Base-by-base conservation (phyloP, 2,113 vertebrate species). In the Pachypanchax playfairii region DNA sequence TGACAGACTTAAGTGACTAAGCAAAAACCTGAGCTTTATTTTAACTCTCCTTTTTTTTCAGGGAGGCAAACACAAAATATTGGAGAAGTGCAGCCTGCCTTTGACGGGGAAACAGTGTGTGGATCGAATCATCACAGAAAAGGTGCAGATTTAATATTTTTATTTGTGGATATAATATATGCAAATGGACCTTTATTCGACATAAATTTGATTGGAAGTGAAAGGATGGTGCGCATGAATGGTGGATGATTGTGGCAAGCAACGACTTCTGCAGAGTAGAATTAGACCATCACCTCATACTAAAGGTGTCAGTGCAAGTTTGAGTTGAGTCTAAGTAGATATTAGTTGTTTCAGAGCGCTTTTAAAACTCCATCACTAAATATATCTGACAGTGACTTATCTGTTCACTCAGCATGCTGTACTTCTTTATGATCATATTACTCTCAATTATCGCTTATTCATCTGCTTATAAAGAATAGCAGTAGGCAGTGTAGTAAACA, bases 121-220 rank as follows among this genome's bases (percentile, higher is more conserved):
- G 71, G 92, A 98, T 70, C 94, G 96, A 47, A 95, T 99, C 83
- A 98, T 99, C 84, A 98, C 97, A 20, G 97, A 99, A 85, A 99
- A 98, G 96, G 97, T 98, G 44, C 38, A 41, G n/a, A 29, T 47
- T 58, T 50, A 42, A 7, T 56, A 4, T 70, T 21, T 56, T 61
- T 18, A 3, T 36, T 61, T 33, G 24, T 41, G 6, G 11, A 33
- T 4, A 11, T 56, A 5, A 35, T 13, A 18, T 21, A 25, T 53
- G 4, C 9, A 66, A 39, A 38, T 63, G 28, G 74, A 14, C n/a
- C 21, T 8, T 39, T 20, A 26, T n/a, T 47, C 15, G 53, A 55
- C 28, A 4, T n/a, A 10, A 33, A 63, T 48, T 11, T 48, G 17
- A 70, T 65, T 10, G 1, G 5, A 57, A 44, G 33, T 41, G 10